These are phyloP conservation scores for Haliclona indistincta DNA, from an alignment of 37 sponge, comb jelly and placozoan species.

Conservation along the genomic window DNA sequence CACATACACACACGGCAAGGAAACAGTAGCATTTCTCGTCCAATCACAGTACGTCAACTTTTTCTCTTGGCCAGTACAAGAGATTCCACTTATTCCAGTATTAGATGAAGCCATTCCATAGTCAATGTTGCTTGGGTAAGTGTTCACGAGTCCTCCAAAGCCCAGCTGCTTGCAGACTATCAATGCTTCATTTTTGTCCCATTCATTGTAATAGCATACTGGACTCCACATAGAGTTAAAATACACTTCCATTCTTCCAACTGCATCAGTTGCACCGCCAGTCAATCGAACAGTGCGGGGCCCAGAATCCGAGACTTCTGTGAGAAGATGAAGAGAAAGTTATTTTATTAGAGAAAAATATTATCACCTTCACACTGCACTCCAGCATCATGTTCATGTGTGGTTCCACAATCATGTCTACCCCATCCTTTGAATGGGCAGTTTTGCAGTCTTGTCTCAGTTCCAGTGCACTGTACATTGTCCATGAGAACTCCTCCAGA, in stretches of 20 bases:
- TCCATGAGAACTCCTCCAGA: conserved; percentile 36
- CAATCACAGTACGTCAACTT: not conserved
- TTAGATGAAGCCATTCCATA: not conserved
- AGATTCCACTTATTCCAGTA: not conserved
- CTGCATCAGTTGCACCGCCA: not conserved
- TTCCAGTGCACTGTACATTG: conserved; percentile 28
- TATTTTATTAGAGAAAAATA: not conserved
- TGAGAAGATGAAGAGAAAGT: not conserved
- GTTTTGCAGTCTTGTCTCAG: conserved; percentile 7
- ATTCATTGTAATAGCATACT: conserved; percentile 61
- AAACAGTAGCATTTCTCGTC: not conserved
- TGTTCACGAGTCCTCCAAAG: conserved; percentile 10
- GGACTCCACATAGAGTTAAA: conserved; percentile 52
- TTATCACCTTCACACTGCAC: conserved; percentile 40
- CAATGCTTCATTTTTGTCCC: conserved; percentile 1
- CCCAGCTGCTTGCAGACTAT: conserved; percentile 58
- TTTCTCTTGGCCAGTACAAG: conserved; percentile 2
- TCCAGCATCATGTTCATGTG: conserved; percentile 28
- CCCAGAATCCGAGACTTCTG: conserved; percentile 38
- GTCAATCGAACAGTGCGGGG: conserved; percentile 24
- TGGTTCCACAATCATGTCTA: conserved; percentile 24
- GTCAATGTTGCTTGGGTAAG: not conserved
- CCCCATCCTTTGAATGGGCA: conserved; percentile 14
- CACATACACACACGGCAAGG: not conserved
- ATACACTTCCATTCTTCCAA: conserved; percentile 32